A percentile compares a stretch with the other conserved stretches of the same genome.
These are phyloP conservation scores for Vesta saturnalis DNA, from an alignment of 2,888 invertebrate genomes.

Conservation along the genomic window DNA sequence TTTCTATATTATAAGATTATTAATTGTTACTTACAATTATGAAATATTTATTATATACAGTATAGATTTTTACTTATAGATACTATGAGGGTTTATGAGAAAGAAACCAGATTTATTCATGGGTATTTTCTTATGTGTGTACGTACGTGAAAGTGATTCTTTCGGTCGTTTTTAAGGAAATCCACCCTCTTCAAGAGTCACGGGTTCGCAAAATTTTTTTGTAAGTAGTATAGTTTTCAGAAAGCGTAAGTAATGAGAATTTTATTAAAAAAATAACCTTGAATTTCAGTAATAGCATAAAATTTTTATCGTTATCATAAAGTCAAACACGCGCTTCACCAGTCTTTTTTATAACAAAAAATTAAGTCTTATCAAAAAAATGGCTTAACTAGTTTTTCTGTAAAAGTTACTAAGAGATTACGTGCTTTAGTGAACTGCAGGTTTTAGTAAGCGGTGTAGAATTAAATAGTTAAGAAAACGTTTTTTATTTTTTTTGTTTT, in stretches of 20 bases:
- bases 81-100: too few relatives aligned
- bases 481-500: neutral
- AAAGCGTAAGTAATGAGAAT: too few relatives aligned
- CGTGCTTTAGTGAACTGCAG: neutral
- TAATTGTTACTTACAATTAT: neutral
- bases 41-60: too few relatives aligned
- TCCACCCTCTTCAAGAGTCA: too few relatives aligned
- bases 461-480: neutral
- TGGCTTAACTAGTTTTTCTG: neutral
- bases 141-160: too few relatives aligned
- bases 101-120: too few relatives aligned
- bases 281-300: neutral
- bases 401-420: too few relatives aligned
- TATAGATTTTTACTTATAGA: too few relatives aligned
- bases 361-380: slow-evolving; percentile 8
- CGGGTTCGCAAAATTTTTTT: too few relatives aligned
- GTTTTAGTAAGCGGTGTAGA: neutral
- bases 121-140: too few relatives aligned
- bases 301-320: slow-evolving; percentile 5
- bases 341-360: slow-evolving; percentile 2
- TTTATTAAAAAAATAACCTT: neutral
- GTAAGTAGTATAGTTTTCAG: too few relatives aligned
- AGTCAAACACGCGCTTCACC: slow-evolving; percentile 12
- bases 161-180: too few relatives aligned
- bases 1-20: neutral